Percentiles rank a stretch among this genome's conserved stretches.
Evolutionary conservation across 37 sponge, comb jelly and placozoan species (phyloP).

Genomic region (Amphimedon queenslandica): DNA sequence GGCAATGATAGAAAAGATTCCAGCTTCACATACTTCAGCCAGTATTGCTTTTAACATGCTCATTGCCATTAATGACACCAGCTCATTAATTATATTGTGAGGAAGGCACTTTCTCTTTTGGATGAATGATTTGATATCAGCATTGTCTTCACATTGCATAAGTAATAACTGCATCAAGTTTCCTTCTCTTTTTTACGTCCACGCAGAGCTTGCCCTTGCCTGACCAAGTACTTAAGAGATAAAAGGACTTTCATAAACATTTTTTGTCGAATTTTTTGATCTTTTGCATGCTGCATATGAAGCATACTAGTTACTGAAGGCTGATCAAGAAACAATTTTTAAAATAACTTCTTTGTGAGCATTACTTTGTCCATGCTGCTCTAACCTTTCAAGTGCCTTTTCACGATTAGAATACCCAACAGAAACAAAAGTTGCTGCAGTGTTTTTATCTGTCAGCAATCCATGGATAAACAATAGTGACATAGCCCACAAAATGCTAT

Average conservation of each 20-base stretch:
- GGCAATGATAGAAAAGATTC: background rate
- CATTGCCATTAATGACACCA: background rate
- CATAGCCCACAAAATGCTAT: background rate
- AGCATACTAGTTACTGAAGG: background rate
- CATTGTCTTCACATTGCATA: background rate
- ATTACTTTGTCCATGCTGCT: background rate
- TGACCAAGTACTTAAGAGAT: background rate
- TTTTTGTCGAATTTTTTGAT: background rate
- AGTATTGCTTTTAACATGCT: background rate
- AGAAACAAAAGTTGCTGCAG: background rate
- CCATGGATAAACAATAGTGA: background rate
- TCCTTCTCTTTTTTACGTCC: background rate
- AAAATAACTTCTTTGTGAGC: background rate
- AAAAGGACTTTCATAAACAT: background rate
- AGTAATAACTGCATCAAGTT: background rate
- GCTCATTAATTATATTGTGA: background rate
- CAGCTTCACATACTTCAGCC: background rate
- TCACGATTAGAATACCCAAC: background rate
- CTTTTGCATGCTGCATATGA: background rate
- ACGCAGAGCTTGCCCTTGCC: background rate
- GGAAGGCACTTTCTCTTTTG: background rate
- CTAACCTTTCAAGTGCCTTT: background rate
- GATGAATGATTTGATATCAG: too few relatives aligned
- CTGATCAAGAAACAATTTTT: background rate
- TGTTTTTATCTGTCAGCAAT: background rate